Evolutionary conservation across 2,888 invertebrate species (phyloP), one percentile per base, ranked within the genome.

Genomic region (Megaustenia siamemsis): DNA sequence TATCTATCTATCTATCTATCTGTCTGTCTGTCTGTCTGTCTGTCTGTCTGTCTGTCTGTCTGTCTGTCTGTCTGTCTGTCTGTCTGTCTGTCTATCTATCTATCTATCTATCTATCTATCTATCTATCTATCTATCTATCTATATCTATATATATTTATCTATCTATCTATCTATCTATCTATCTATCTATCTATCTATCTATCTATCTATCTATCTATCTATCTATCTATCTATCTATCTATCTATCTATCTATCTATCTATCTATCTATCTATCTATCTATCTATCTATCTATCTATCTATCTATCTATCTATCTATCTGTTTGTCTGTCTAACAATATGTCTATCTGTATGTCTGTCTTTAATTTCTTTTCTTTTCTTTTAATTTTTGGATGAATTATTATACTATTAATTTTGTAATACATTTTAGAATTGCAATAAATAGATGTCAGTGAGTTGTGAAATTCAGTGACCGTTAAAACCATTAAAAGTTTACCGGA

Each of bases 161-260:
- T 3, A 1, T 68, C 21, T 1, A 5, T 21, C 21, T 12, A 1
- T 68, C 38, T 38, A 1, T 38, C 38, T 12, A 5, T 68, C 21
- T 15, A 2, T 38, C 15, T 68, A 5, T 68, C 68, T 68, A 21
- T 38, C 38, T 68, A 5, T 68, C 38, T 38, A 3, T 68, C 15
- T 68, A 3, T 35, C 38, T 68, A 3, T 68, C 68, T 38, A 21
- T 68, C 68, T 68, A 3, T 68, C 38, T 68, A 3, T 68, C 68
- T 68, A n/a, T 56, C 56, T 56, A n/a, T 56, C 56, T 56, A n/a
- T 56, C 56, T 56, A n/a, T 56, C 56, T 56, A 24, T 56, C 56
- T 6, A 24, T 56, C 6, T 56, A n/a, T 56, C 6, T 56, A n/a
- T 56, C 6, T 56, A n/a, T 56, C 6, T 56, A n/a, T 56, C 6